Conservation (phyloP, 37 sponge, comb jelly and placozoan species). For the Beroe ovata region DNA sequence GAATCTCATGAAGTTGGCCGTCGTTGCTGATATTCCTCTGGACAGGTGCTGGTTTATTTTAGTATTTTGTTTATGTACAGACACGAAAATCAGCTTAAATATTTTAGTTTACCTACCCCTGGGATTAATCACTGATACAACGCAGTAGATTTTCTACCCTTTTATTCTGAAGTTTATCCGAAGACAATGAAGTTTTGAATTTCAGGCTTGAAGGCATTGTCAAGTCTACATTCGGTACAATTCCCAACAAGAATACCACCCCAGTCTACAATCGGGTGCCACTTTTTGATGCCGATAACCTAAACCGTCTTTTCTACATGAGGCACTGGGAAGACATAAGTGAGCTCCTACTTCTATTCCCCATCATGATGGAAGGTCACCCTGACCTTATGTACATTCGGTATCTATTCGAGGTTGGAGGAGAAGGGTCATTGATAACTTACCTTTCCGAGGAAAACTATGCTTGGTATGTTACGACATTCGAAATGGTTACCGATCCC, state of each 20-base stretch:
- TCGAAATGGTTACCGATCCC: neutral
- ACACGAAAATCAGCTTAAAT: too few species aligned
- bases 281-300: neutral
- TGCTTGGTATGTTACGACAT: neutral
- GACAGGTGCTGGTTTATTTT: too few species aligned
- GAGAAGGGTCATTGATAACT: neutral
- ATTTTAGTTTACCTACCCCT: too few species aligned
- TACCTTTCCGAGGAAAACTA: neutral
- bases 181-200: too few species aligned
- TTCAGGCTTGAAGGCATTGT: neutral
- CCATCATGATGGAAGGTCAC: neutral
- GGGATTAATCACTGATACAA: too few species aligned
- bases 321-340: neutral
- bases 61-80: too few species aligned
- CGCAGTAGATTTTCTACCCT: too few species aligned
- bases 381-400: neutral
- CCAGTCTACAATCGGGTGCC: neutral
- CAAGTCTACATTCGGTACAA: neutral
- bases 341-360: neutral
- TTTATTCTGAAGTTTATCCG: too few species aligned
- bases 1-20: neutral
- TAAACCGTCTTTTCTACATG: neutral
- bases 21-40: neutral
- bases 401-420: neutral
- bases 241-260: constrained; percentile 1